phyloP scores from a whole-genome alignment of 2,113 vertebrate species.

The Tachycineta bicolor region DNA sequence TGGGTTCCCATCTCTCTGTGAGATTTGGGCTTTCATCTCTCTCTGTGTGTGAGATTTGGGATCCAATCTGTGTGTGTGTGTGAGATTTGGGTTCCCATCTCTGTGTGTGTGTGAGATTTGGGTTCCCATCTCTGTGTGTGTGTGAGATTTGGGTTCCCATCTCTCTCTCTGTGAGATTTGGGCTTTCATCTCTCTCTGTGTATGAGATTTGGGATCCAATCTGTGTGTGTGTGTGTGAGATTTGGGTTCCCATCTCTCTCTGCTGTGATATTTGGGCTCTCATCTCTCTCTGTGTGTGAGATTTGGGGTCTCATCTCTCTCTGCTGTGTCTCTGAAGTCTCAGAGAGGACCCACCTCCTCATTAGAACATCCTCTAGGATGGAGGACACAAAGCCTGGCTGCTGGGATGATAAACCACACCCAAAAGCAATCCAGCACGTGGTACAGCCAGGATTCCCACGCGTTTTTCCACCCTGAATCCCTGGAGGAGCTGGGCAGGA shows the following conservation, averaged over 20 bases:
- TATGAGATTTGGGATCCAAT: background rate
- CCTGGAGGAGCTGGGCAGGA: background rate
- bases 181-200: background rate
- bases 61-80: too few relatives aligned
- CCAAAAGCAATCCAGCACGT: background rate
- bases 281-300: background rate
- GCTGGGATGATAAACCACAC: background rate
- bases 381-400: background rate
- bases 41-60: background rate
- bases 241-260: background rate
- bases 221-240: background rate
- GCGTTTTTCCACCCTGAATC: fast-evolving
- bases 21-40: background rate
- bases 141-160: background rate
- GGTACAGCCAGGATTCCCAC: background rate
- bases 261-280: background rate
- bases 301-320: background rate
- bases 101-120: background rate
- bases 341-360: background rate
- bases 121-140: background rate
- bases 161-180: background rate
- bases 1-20: too few relatives aligned
- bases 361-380: fast-evolving
- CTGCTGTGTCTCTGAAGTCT: too few relatives aligned
- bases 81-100: too few relatives aligned